Evolutionary conservation across 1,140 invertebrate genomes (phyloP), one percentile per base, ranked within the genome.

Genomic region (Gerris buenoi): DNA sequence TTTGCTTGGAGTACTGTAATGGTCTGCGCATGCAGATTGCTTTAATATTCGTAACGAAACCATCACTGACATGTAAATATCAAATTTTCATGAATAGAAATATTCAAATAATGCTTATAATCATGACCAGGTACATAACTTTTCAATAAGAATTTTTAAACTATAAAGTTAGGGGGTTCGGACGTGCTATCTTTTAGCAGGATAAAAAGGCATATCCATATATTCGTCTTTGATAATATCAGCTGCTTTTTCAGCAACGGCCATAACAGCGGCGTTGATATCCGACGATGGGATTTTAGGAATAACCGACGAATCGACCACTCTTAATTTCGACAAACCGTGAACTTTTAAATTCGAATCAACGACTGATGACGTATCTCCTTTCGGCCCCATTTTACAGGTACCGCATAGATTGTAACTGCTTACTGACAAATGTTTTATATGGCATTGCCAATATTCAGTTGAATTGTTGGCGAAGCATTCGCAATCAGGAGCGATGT

Each of bases 341-440:
- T 88, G 77, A 0, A 92, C 85, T 73, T 77, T 81, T 1, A 93
- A 75, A 63, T 86, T 75, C 0, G 84, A 80, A 75, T 88, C 84
- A 0, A 93, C 89, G 0, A 93, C 89, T 0, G 88, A 84, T 27
- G 77, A 73, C 1, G 77, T 72, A 75, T 91, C 89, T 0, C 69
- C 73, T 0, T 69, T 25, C 0, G 86, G 83, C 0, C 90, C 89
- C 90, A 92, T 92, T 67, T 71, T 73, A 63, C 75, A 76, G 14
- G 76, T 77, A n/a, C 71, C 64, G 26, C 68, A 65, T 63, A 70
- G 85, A 73, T 91, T 87, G 71, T 89, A 64, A 29, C 22, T 29
- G 27, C 28, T 27, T 2, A 64, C 22, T n/a, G 27, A 13, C 13
- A 64, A 27, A 1, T 27, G 23, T 29, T 29, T 64, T 29, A 46